Percentiles rank a stretch among this genome's conserved stretches.
These are phyloP conservation scores for Pseudococcus viburni DNA, from an alignment of 2,888 invertebrate genomes.

Conservation along the genomic window DNA sequence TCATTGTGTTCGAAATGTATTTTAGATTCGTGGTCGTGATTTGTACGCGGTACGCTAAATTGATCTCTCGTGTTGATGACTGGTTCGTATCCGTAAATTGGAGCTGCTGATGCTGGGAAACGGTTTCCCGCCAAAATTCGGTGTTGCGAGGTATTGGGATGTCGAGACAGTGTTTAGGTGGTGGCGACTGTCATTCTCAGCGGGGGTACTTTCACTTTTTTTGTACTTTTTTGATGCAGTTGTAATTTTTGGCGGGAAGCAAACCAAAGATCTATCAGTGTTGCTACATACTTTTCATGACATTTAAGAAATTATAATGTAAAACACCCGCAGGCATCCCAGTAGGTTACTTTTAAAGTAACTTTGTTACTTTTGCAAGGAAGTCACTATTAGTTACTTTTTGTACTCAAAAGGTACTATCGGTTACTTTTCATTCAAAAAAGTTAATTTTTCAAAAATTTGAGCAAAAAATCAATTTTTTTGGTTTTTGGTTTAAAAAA, in stretches of 20 bases:
- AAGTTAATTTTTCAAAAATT: no score
- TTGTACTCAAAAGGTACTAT: no score
- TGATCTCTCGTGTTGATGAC: neutral
- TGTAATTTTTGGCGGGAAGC: neutral
- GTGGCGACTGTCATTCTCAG: neutral
- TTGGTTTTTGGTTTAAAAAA: no score
- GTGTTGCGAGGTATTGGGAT: neutral
- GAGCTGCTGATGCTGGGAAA: neutral
- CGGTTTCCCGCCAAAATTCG: constrained; percentile 19
- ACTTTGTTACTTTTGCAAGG: no score
- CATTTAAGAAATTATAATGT: neutral
- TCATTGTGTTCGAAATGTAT: neutral
- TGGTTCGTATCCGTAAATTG: neutral
- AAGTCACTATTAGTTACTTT: no score
- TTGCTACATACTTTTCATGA: neutral
- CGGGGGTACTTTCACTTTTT: neutral
- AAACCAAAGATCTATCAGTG: neutral
- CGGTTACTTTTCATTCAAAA: no score
- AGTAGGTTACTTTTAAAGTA: no score
- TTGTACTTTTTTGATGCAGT: neutral
- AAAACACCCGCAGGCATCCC: no score
- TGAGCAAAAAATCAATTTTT: no score
- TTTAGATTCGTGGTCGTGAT: constrained; percentile 19
- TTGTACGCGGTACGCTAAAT: constrained; percentile 13
- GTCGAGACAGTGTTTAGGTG: neutral